A percentile compares a stretch with the other conserved stretches of the same genome.
Evolutionary conservation across 1,140 invertebrate genomes (phyloP).

Genomic region (Neocloeon triangulifer): DNA sequence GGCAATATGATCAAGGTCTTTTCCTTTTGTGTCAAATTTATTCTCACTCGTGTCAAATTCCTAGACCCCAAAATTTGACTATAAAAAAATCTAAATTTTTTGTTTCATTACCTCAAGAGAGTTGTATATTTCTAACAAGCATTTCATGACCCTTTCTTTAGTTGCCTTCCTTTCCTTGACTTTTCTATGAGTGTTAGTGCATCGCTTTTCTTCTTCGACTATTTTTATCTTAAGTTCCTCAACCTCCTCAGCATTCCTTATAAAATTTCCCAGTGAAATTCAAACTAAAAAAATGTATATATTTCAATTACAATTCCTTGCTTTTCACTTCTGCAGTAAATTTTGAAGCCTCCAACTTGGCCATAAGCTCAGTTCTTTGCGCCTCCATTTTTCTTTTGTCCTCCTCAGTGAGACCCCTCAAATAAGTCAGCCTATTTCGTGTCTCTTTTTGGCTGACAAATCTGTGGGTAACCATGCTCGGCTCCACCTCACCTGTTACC

Average conservation of each 20-base stretch:
- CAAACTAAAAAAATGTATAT: not conserved
- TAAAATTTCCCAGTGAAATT: not conserved
- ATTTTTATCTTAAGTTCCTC: conserved; percentile 32
- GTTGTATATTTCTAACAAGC: conserved; percentile 15
- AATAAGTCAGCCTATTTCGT: conserved; percentile 34
- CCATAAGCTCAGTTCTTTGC: conserved; percentile 35
- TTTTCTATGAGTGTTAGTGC: too few relatives aligned
- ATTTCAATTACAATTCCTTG: conserved; percentile 39
- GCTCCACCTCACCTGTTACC: conserved; percentile 43
- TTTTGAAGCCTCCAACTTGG: conserved; percentile 47
- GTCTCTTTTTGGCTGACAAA: conserved; percentile 48
- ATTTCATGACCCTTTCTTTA: too few relatives aligned
- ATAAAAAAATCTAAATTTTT: too few relatives aligned
- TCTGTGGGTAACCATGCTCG: conserved; percentile 44
- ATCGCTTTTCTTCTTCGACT: conserved; percentile 17
- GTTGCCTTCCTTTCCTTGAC: conserved; percentile 19
- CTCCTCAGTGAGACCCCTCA: conserved; percentile 40
- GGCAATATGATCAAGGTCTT: too few relatives aligned
- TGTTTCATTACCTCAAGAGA: conserved; percentile 15
- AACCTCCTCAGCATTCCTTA: conserved; percentile 39
- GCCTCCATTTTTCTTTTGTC: conserved; percentile 46
- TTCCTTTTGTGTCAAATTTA: too few relatives aligned
- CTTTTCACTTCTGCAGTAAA: conserved; percentile 57
- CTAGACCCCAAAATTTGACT: too few relatives aligned
- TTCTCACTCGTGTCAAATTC: too few relatives aligned